Base-by-base conservation (phyloP, 2,797 vertebrate genomes). In the Ceyx erithaca region DNA sequence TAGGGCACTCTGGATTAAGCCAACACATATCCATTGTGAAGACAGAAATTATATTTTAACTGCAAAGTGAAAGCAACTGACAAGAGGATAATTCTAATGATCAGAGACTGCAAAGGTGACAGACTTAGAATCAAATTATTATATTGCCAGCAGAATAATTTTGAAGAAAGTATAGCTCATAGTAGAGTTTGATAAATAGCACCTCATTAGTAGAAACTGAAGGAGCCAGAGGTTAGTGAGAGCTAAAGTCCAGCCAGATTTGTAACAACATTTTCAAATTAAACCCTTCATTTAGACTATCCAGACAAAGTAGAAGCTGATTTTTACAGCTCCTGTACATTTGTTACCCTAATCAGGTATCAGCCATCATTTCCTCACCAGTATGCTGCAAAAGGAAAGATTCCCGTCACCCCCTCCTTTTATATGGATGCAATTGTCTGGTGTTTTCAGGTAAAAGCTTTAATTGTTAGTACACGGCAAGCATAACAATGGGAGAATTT, bases 391-490 rank as follows among this genome's bases (percentile, higher is more conserved):
- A 48, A 81, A 86, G 67, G 23, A 81, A 31, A 75, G 25, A 54
- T 26, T 54, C 69, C 30, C 33, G 55, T 37, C 14, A 40, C 46
- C 48, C 14, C 49, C 25, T 45, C 17, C 6, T 58, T 67, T 71
- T 41, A 46, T 12, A 77, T 55, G 51, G 12, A 2, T 28, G 33
- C 59, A 70, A 75, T 45, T 85, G 66, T 14, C 76, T 76, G 48
- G 51, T 48, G 30, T 75, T 91, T 71, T 80, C 87, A 91, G 90
- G 93, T 91, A 82, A 92, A 92, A 92, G 51, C 82, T 94, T 76
- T 95, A 96, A 96, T 94, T 96, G 66, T 63, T 75, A 62, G n/a
- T 45, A 90, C 7, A 7, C 54, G 77, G 59, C 23, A 91, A 70
- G 87, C 1, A 22, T 88, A 78, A 78, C 52, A 83, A 94, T 30